These are phyloP conservation scores for Apodemia duryi DNA, from an alignment of 2,888 invertebrate species.

Conservation along the genomic window DNA sequence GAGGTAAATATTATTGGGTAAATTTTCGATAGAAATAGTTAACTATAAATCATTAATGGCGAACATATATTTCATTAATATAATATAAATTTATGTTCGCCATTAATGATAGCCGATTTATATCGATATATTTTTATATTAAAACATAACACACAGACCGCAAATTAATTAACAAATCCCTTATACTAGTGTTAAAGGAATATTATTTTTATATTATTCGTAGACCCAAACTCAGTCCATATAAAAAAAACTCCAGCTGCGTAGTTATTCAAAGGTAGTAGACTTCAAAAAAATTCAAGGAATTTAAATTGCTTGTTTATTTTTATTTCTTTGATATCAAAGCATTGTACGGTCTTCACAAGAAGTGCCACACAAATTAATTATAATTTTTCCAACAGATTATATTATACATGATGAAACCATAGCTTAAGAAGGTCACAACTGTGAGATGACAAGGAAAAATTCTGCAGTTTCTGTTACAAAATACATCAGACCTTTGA, in stretches of 20 bases:
- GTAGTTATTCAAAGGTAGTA: neutral
- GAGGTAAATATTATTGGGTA: too few relatives aligned
- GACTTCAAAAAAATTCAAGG: neutral
- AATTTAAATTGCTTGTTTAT: slow-evolving; percentile 10
- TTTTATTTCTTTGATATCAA: slow-evolving; percentile 1
- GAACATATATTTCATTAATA: too few relatives aligned
- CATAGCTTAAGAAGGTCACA: neutral
- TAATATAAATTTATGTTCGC: too few relatives aligned
- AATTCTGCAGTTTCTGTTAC: neutral
- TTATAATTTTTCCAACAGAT: neutral
- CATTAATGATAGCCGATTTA: too few relatives aligned
- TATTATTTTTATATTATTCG: too few relatives aligned
- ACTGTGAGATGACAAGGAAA: neutral
- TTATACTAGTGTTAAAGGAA: too few relatives aligned
- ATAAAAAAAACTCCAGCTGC: neutral
- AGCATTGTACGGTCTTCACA: neutral
- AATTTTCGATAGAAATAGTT: too few relatives aligned
- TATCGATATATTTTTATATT: too few relatives aligned
- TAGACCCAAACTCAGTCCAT: neutral
- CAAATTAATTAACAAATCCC: too few relatives aligned
- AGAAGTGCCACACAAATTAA: neutral
- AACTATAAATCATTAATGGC: too few relatives aligned
- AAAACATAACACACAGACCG: too few relatives aligned
- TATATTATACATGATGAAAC: neutral
- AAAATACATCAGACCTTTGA: too few relatives aligned